phyloP scores from a whole-genome alignment of 2,888 invertebrate species.

The Hirtodrosophila histrioides region DNA sequence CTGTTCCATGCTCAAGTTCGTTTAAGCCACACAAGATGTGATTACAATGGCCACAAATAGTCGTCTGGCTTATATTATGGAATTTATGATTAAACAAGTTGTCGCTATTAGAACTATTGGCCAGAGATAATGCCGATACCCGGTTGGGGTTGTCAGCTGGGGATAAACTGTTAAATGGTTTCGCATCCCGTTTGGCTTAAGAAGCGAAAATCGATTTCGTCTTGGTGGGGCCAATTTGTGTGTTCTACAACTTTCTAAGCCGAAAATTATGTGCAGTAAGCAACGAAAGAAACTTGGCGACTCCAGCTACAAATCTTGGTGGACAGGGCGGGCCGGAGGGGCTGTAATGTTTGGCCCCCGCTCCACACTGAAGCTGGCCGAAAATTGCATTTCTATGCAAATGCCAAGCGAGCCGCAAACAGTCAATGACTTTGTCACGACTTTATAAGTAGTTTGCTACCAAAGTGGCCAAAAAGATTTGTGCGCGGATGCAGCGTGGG shows the following conservation, averaged over 20 bases:
- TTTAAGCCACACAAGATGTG: constrained; percentile 3
- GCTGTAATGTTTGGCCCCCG: neutral
- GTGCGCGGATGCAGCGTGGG: neutral
- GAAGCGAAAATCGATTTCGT: constrained; percentile 67
- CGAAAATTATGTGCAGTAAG: constrained; percentile 74
- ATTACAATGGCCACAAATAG: constrained; percentile 33
- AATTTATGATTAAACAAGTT: constrained; percentile 78
- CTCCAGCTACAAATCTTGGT: constrained; percentile 12
- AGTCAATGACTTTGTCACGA: constrained; percentile 80
- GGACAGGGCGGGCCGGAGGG: no score
- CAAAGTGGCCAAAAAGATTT: constrained; percentile 56
- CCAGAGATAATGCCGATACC: constrained; percentile 32
- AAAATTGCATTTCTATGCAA: constrained; percentile 80
- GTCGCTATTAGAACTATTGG: constrained; percentile 58
- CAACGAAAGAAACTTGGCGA: constrained; percentile 41
- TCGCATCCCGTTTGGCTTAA: constrained; percentile 49
- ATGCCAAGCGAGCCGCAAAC: constrained; percentile 66
- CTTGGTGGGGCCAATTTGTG: constrained; percentile 50
- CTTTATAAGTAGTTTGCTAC: constrained; percentile 74
- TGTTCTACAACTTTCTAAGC: constrained; percentile 73
- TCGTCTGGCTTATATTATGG: constrained; percentile 57
- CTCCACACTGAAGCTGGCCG: constrained; percentile 55
- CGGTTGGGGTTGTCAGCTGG: constrained; percentile 34
- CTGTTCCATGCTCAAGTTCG: neutral
- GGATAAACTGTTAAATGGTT: constrained; percentile 76